Evolutionary conservation across 1,140 invertebrate genomes (phyloP), one percentile per base, ranked within the genome.

Genomic region (Popillia japonica): DNA sequence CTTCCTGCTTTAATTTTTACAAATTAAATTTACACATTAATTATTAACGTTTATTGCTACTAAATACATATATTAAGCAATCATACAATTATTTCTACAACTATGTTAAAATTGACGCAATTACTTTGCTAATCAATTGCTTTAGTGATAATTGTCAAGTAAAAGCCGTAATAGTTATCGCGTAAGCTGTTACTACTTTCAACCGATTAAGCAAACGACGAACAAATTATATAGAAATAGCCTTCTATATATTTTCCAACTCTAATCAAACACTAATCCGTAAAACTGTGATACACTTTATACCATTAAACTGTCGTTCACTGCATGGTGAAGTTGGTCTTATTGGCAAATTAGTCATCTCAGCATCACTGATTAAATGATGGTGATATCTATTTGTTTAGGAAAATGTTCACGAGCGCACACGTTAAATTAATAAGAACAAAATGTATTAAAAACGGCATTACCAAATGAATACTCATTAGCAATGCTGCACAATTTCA

Each of bases 221-320:
- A 17, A 55, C 48, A 55, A 17, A 55, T 55, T 55, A 55, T 55
- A 55, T 55, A 55, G 48, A 55, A 55, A 55, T 55, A 17, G 48
- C 48, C 14, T 55, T n/a, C 14, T 55, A n/a, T 55, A 55, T 17
- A 55, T 55, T n/a, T 55, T 55, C 14, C 10, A 17, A 17, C 11
- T n/a, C 17, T 17, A 17, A 55, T n/a, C n/a, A 34, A 14, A 55
- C 48, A 17, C 6, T n/a, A 55, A 55, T n/a, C 48, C 17, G 17
- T 55, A n/a, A 55, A 55, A 55, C 48, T 3, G 42, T 44, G 2
- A 44, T 14, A 34, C 1, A 17, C 14, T 7, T 17, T 55, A 7
- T 55, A 55, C n/a, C 48, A 55, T 55, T 55, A 55, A 34, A 55
- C 48, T 55, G 48, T 55, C 48, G n/a, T 17, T 55, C 17, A 55